A percentile compares a stretch with the other conserved stretches of the same genome.
Conservation (phyloP, 2,113 vertebrate species). For the Melanotaenia duboulayi region DNA sequence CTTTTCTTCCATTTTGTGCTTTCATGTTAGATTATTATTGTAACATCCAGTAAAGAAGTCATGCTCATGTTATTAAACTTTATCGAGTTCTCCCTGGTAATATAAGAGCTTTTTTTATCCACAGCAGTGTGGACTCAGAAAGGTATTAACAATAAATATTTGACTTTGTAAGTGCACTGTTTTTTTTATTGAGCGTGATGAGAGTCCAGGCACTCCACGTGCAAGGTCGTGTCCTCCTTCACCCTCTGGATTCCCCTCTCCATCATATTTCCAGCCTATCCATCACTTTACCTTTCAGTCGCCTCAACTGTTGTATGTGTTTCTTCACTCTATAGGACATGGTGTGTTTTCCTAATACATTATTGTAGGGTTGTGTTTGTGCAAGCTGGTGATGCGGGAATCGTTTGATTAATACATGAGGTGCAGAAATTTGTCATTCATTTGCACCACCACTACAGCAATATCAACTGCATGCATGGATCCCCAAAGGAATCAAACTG, state of each 20-base stretch:
- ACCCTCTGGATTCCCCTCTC: conserved; percentile 13
- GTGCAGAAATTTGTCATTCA: conserved; percentile 45
- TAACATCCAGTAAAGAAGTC: no score
- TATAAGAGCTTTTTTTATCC: no score
- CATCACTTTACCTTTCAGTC: conserved; percentile 23
- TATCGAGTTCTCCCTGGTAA: no score
- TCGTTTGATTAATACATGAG: conserved; percentile 42
- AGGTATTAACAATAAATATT: conserved; percentile 63
- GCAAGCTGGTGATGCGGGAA: not conserved
- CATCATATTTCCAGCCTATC: conserved; percentile 6
- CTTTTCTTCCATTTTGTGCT: no score
- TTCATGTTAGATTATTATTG: no score
- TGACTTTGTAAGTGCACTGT: conserved; percentile 64
- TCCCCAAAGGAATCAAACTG: conserved; percentile 34
- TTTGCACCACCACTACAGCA: conserved; percentile 34
- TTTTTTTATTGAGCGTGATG: conserved; percentile 17
- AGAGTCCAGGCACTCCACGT: no score
- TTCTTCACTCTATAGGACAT: no score
- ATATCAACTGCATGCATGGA: conserved; percentile 35
- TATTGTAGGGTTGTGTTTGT: not conserved
- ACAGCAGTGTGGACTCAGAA: no score
- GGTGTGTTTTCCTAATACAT: not conserved
- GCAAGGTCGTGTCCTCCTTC: conserved; percentile 7
- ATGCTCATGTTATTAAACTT: no score
- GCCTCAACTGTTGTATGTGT: not conserved